Evolutionary conservation across 1,140 invertebrate genomes (phyloP), one percentile per base, ranked within the genome.

Genomic region (Aplysia californica): DNA sequence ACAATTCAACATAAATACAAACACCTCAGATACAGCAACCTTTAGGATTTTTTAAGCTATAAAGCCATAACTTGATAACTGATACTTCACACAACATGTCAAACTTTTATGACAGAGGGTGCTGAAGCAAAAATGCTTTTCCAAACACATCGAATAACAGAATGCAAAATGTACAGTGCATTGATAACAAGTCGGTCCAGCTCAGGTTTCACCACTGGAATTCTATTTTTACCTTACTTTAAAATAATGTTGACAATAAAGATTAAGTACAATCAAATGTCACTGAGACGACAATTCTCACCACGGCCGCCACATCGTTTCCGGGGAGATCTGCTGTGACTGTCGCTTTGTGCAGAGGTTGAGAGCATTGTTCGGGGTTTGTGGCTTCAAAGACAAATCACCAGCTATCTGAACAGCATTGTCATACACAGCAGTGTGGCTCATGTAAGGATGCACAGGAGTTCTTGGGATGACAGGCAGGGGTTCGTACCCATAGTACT

Each of bases 221-320:
- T 50, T 50, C 44, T 10, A 50, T n/a, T n/a, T n/a, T n/a, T n/a
- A n/a, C n/a, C n/a, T n/a, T n/a, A n/a, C n/a, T n/a, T n/a, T n/a
- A n/a, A n/a, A n/a, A n/a, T n/a, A n/a, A n/a, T n/a, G n/a, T n/a
- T n/a, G n/a, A 50, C n/a, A 50, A 50, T 50, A 15, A 50, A 50
- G n/a, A 50, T 10, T 50, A n/a, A 15, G 10, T n/a, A 10, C n/a
- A 50, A 50, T 15, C n/a, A 10, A 15, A n/a, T 50, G 10, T 50
- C 44, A 50, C n/a, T n/a, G n/a, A 50, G 44, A n/a, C n/a, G n/a
- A n/a, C n/a, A n/a, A n/a, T 33, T 18, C 2, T 50, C 59, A 75
- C 72, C 72, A 75, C 1, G 72, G 72, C 20, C 72, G 3, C 72
- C 72, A 75, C 72, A 75, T 75, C 2, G 72, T 66, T 35, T 75